A percentile compares a stretch with the other conserved stretches of the same genome.
Evolutionary conservation across 2,888 invertebrate species (phyloP).

Genomic region (Drosophila hamatofila): DNA sequence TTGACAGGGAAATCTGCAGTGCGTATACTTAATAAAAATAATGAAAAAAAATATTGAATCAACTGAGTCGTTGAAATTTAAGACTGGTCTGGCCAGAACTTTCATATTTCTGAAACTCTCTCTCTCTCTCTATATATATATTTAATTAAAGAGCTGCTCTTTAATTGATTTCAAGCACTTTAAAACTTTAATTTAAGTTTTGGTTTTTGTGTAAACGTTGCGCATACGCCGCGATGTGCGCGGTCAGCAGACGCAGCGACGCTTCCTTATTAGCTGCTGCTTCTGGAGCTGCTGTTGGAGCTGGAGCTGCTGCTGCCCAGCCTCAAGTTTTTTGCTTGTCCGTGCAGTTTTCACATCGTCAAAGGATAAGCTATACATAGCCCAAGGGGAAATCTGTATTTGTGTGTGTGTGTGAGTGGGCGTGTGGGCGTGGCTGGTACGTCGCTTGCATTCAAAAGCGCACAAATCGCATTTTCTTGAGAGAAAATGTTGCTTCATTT

Average conservation of each 20-base stretch:
- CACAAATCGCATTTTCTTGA: slow-evolving; percentile 79
- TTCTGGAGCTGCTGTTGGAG: background rate
- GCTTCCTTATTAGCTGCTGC: slow-evolving; percentile 60
- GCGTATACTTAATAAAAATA: background rate
- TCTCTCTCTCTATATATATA: background rate
- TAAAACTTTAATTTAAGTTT: slow-evolving; percentile 32
- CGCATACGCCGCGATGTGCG: slow-evolving; percentile 58
- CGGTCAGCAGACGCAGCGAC: slow-evolving; percentile 58
- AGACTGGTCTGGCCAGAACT: background rate
- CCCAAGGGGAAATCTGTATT: slow-evolving; percentile 6
- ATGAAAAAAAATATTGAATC: background rate
- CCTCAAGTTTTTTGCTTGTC: slow-evolving; percentile 67
- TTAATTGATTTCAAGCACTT: slow-evolving; percentile 40
- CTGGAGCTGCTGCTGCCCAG: slow-evolving; percentile 41
- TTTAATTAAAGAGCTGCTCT: background rate
- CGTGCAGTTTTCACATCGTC: slow-evolving; percentile 70
- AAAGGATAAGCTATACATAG: slow-evolving; percentile 61
- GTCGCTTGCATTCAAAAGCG: slow-evolving; percentile 77
- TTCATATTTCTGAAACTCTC: background rate
- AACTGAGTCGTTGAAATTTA: background rate
- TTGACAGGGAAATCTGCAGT: slow-evolving; percentile 3
- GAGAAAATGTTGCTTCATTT: slow-evolving; percentile 81
- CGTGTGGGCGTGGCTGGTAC: slow-evolving; percentile 49
- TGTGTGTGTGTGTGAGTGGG: background rate
- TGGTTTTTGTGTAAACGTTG: slow-evolving; percentile 36